Conservation (phyloP, 2,797 vertebrate genomes). For the Cyprinella venusta region DNA sequence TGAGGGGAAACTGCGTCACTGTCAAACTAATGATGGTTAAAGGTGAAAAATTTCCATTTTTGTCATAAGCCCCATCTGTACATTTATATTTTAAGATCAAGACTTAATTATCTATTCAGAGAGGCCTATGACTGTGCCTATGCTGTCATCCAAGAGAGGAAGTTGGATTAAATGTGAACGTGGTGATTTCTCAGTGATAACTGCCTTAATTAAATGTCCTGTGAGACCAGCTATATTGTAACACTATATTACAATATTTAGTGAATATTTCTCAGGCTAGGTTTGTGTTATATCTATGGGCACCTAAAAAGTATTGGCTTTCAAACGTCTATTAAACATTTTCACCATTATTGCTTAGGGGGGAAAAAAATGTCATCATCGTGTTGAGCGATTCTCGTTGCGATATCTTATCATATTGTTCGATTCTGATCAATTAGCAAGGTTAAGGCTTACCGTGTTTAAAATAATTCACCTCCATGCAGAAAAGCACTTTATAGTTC, state of each 20-base stretch:
- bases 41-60: slow-evolving; percentile 64
- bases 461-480: neutral
- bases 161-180: slow-evolving; percentile 32
- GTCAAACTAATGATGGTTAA: slow-evolving; percentile 61
- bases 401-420: fast-evolving
- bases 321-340: neutral
- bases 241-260: slow-evolving; percentile 2
- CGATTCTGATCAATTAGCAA: neutral
- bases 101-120: slow-evolving; percentile 61
- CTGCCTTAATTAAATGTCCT: slow-evolving; percentile 8
- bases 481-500: neutral
- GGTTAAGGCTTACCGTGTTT: neutral
- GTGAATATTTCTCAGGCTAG: slow-evolving; percentile 5
- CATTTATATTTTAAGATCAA: slow-evolving; percentile 62
- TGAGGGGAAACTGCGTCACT: slow-evolving; percentile 59
- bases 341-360: neutral
- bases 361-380: neutral
- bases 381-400: too few relatives aligned
- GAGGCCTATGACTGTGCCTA: slow-evolving; percentile 43
- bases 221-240: neutral
- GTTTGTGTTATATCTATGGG: neutral
- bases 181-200: slow-evolving; percentile 11
- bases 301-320: neutral
- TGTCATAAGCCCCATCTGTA: slow-evolving; percentile 62
- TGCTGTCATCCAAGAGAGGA: slow-evolving; percentile 37